A percentile compares a stretch with the other conserved stretches of the same genome.
Evolutionary conservation across 64 coral and sea anemone species (phyloP).

Genomic region (Dendronephthya gigantea): DNA sequence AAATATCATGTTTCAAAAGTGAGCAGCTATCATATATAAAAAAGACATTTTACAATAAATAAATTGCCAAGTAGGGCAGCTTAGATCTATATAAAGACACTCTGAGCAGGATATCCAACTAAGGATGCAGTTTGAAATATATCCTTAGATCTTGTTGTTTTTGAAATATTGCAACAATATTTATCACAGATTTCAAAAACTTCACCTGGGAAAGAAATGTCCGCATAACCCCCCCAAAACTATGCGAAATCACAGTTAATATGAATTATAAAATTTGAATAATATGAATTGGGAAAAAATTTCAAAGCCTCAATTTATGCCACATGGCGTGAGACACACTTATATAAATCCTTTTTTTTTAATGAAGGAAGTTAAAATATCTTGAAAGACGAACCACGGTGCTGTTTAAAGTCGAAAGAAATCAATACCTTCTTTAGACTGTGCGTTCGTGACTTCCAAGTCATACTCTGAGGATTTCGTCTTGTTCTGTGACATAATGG

Average conservation of each 20-base stretch:
- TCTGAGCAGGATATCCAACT: no score
- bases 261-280: neutral
- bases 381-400: neutral
- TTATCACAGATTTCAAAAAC: neutral
- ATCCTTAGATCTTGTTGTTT: neutral
- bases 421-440: slow-evolving; percentile 86
- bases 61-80: no score
- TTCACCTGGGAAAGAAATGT: neutral
- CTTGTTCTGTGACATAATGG: slow-evolving; percentile 96
- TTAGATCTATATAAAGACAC: no score
- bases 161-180: neutral
- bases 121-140: no score
- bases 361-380: neutral
- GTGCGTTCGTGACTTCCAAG: slow-evolving; percentile 96
- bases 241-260: neutral
- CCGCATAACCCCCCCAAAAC: neutral
- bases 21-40: no score
- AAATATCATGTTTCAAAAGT: no score
- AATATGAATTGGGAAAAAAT: neutral
- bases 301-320: neutral
- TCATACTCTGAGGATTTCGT: slow-evolving; percentile 86
- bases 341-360: neutral
- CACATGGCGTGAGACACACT: neutral
- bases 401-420: no score
- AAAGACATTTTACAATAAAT: no score